A percentile compares a stretch with the other conserved stretches of the same genome.
Conservation (phyloP, 2,888 invertebrate species). For the Melipona bicolor region DNA sequence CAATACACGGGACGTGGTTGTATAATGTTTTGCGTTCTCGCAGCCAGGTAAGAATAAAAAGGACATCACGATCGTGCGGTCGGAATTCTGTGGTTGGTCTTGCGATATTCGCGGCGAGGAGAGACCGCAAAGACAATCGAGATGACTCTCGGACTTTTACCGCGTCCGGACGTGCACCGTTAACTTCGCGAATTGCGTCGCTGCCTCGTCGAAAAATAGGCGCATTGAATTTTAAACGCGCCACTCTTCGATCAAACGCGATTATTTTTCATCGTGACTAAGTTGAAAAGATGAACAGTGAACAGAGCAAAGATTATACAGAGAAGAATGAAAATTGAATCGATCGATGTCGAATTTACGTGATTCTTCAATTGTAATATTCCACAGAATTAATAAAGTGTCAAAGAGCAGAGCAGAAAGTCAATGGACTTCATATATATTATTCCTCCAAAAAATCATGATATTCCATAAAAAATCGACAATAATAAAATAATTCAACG, state of each 20-base stretch:
- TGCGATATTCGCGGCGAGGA: conserved; percentile 58
- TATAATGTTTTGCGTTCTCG: conserved; percentile 41
- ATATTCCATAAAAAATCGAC: too few species aligned
- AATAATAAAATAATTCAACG: not conserved
- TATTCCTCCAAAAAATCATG: too few species aligned
- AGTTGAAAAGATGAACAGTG: too few species aligned
- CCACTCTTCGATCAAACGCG: too few species aligned
- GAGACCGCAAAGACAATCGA: conserved; percentile 72
- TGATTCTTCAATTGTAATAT: too few species aligned
- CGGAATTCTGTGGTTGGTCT: conserved; percentile 63
- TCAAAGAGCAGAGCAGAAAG: too few species aligned
- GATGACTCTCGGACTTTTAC: conserved; percentile 60
- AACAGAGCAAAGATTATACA: too few species aligned
- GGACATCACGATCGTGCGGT: conserved; percentile 63
- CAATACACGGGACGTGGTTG: not conserved
- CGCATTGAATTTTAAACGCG: not conserved
- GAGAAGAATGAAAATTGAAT: too few species aligned
- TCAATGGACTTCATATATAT: too few species aligned
- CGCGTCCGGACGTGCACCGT: conserved; percentile 51
- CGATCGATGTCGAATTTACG: too few species aligned
- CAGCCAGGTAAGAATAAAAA: conserved; percentile 55
- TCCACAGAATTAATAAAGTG: too few species aligned
- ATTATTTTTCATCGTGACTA: not conserved
- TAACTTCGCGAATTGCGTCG: conserved; percentile 29
- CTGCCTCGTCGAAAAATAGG: not conserved